Evolutionary conservation across 2,113 vertebrate genomes (phyloP).

Genomic region (Chloroceryle aenea): DNA sequence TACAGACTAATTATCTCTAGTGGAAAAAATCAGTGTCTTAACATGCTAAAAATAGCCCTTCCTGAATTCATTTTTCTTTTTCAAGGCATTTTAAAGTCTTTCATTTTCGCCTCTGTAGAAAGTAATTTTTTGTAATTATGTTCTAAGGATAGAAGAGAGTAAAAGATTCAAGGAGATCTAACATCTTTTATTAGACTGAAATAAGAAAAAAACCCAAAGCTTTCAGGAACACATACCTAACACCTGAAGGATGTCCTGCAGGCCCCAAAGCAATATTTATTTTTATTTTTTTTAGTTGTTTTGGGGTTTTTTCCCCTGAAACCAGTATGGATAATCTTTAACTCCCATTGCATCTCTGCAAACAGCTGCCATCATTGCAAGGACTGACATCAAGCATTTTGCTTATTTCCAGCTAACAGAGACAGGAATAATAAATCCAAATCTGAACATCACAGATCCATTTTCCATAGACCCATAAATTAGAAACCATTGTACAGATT

Average conservation of each 20-base stretch:
- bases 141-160: constrained; percentile 31
- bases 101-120: not conserved
- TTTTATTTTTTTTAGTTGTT: not conserved
- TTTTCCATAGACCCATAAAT: not conserved
- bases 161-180: not conserved
- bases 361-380: not conserved
- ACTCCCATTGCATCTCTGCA: not conserved
- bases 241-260: not conserved
- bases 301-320: not conserved
- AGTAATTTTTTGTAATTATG: constrained; percentile 54
- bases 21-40: not conserved
- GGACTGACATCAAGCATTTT: not conserved
- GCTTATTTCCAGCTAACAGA: not conserved
- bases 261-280: not conserved
- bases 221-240: not conserved
- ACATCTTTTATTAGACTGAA: constrained; percentile 22
- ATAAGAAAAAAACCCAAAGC: not conserved
- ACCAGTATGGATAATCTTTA: not conserved
- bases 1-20: constrained; percentile 38
- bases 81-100: constrained; percentile 22
- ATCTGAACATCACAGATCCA: not conserved
- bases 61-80: constrained; percentile 46
- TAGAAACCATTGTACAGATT: not conserved
- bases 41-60: constrained; percentile 43
- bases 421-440: not conserved